Evolutionary conservation across 2,888 invertebrate species (phyloP).

Genomic region (Monopis laevigella): DNA sequence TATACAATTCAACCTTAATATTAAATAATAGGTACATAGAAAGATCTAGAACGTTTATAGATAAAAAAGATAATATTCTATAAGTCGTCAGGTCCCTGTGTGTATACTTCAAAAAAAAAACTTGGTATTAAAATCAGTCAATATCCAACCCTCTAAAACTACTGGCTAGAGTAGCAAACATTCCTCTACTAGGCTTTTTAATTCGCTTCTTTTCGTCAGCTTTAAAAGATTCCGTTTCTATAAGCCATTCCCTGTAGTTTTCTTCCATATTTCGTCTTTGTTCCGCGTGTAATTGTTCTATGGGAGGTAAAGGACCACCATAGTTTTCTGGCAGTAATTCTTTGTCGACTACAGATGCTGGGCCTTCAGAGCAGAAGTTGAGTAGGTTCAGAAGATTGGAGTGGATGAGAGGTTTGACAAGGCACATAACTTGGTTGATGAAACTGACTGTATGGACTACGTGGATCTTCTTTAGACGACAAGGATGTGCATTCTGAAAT

Average conservation of each 20-base stretch:
- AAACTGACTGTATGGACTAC: slow-evolving; percentile 73
- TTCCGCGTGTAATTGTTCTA: slow-evolving; percentile 64
- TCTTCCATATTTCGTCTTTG: slow-evolving; percentile 64
- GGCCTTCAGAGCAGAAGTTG: slow-evolving; percentile 65
- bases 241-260: slow-evolving; percentile 70
- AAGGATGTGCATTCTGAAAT: slow-evolving; percentile 71
- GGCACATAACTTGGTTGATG: slow-evolving; percentile 74
- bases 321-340: slow-evolving; percentile 64
- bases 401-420: slow-evolving; percentile 71
- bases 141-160: slow-evolving; percentile 59
- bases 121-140: slow-evolving; percentile 46
- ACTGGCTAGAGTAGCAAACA: slow-evolving; percentile 59
- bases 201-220: slow-evolving; percentile 58
- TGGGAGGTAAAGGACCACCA: slow-evolving; percentile 65
- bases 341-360: slow-evolving; percentile 50
- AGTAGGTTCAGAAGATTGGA: slow-evolving; percentile 69
- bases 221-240: slow-evolving; percentile 66
- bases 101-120: neutral
- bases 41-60: too few relatives aligned
- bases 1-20: too few relatives aligned
- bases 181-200: slow-evolving; percentile 55
- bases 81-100: slow-evolving; percentile 34
- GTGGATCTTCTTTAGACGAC: slow-evolving; percentile 71
- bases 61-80: too few relatives aligned
- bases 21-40: too few relatives aligned